A percentile compares a stretch with the other conserved stretches of the same genome.
Conservation (phyloP, 1,140 invertebrate genomes). For the Eumeta japonica region DNA sequence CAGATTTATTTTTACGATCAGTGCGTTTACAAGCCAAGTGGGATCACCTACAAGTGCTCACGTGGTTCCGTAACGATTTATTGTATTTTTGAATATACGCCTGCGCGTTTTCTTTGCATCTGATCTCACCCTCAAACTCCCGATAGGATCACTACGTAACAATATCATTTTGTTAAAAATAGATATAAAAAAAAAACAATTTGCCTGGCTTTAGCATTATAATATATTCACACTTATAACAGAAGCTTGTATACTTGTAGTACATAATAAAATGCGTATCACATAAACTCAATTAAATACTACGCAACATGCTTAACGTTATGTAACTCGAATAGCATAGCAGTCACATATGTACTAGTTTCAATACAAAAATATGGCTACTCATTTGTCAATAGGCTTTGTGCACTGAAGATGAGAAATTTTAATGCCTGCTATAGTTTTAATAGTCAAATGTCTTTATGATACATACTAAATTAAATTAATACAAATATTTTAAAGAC, state of each 20-base stretch:
- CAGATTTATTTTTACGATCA: too few relatives aligned
- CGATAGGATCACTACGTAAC: too few relatives aligned
- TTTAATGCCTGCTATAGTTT: constrained; percentile 15
- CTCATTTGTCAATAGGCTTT: constrained; percentile 37
- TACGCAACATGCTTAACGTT: constrained; percentile 52
- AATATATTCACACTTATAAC: constrained; percentile 51
- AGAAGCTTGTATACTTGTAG: constrained; percentile 56
- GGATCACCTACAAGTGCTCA: too few relatives aligned
- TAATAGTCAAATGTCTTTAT: constrained; percentile 50
- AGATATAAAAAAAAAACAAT: constrained; percentile 15
- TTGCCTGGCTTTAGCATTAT: constrained; percentile 28
- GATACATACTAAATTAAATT: constrained; percentile 32
- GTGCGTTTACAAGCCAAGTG: too few relatives aligned
- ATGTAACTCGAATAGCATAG: constrained; percentile 14
- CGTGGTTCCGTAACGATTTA: too few relatives aligned
- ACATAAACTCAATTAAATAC: constrained; percentile 55
- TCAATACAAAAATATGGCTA: constrained; percentile 55
- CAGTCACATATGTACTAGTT: constrained; percentile 28
- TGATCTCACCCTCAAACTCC: too few relatives aligned
- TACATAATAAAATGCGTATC: constrained; percentile 57
- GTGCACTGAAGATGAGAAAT: constrained; percentile 32
- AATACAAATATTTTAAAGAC: constrained; percentile 3
- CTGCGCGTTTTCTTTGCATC: too few relatives aligned
- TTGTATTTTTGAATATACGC: too few relatives aligned
- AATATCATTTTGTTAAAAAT: too few relatives aligned